These are phyloP conservation scores for Caenorhabditis sinica DNA, from an alignment of 2,888 invertebrate species.

Conservation along the genomic window DNA sequence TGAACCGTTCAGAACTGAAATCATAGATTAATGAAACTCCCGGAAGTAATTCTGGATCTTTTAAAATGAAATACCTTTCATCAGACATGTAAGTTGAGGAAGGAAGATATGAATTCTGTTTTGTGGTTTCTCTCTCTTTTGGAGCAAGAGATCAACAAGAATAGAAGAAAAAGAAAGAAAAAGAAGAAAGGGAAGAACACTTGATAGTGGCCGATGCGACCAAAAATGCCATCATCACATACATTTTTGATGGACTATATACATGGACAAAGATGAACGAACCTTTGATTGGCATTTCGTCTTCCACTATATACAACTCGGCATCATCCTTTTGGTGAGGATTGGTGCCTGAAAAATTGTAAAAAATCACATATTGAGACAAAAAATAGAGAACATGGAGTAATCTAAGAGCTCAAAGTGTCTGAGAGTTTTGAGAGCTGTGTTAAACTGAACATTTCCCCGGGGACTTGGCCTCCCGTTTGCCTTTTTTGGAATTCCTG, in stretches of 20 bases:
- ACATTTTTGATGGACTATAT: constrained; percentile 58
- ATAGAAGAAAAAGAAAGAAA: constrained; percentile 11
- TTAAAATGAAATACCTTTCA: constrained; percentile 34
- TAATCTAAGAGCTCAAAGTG: constrained; percentile 45
- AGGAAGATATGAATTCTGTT: background rate
- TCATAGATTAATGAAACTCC: background rate
- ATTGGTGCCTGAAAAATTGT: constrained; percentile 89
- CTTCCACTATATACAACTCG: constrained; percentile 79
- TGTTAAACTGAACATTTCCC: constrained; percentile 19
- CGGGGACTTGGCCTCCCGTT: constrained; percentile 18
- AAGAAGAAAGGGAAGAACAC: constrained; percentile 26
- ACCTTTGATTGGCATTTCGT: constrained; percentile 89
- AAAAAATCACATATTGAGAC: background rate
- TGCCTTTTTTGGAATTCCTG: constrained; percentile 39
- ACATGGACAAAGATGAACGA: constrained; percentile 59
- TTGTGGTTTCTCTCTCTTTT: background rate
- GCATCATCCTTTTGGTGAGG: constrained; percentile 89
- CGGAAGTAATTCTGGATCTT: constrained; percentile 21
- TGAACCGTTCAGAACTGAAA: constrained; percentile 91
- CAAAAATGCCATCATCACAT: constrained; percentile 49
- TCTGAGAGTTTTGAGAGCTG: constrained; percentile 13
- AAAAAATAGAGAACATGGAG: constrained; percentile 24
- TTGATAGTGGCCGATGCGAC: constrained; percentile 42
- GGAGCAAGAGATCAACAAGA: constrained; percentile 7
- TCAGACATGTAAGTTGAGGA: constrained; percentile 47